Conservation (phyloP, 2,113 vertebrate genomes). For the Aspidoscelis tigris region DNA sequence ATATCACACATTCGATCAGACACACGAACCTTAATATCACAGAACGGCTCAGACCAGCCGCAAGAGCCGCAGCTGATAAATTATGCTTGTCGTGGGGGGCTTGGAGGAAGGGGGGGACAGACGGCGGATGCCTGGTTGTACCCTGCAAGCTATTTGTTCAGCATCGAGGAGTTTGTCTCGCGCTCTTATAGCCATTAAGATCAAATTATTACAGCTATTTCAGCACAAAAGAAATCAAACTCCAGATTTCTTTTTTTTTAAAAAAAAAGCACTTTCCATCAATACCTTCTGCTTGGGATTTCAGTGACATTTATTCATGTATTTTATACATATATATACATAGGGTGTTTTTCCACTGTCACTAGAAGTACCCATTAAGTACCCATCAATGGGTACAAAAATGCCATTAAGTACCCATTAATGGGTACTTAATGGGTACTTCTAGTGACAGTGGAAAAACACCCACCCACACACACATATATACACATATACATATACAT, state of each 20-base stretch:
- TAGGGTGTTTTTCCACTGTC: too few species aligned
- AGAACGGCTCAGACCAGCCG: not conserved
- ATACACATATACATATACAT: too few species aligned
- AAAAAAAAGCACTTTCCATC: not conserved
- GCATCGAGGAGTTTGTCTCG: not conserved
- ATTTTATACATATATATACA: fast-evolving
- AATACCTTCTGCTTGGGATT: not conserved
- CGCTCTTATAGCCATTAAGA: conserved; percentile 8
- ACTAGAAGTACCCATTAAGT: too few species aligned
- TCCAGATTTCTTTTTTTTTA: not conserved
- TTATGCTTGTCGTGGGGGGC: not conserved
- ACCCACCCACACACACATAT: too few species aligned
- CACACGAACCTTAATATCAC: not conserved
- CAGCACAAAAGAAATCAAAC: not conserved
- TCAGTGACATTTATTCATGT: not conserved
- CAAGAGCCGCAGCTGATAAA: conserved; percentile 7
- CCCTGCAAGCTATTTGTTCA: not conserved
- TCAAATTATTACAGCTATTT: not conserved
- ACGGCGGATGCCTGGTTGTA: not conserved
- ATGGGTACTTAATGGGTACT: too few species aligned
- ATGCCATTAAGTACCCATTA: too few species aligned
- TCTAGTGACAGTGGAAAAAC: too few species aligned
- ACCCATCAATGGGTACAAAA: too few species aligned
- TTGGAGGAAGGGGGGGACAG: not conserved
- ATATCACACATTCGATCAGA: conserved; percentile 8